A percentile compares a stretch with the other conserved stretches of the same genome.
These are phyloP conservation scores for Fragum sueziense DNA, from an alignment of 2,888 invertebrate species.

Conservation along the genomic window DNA sequence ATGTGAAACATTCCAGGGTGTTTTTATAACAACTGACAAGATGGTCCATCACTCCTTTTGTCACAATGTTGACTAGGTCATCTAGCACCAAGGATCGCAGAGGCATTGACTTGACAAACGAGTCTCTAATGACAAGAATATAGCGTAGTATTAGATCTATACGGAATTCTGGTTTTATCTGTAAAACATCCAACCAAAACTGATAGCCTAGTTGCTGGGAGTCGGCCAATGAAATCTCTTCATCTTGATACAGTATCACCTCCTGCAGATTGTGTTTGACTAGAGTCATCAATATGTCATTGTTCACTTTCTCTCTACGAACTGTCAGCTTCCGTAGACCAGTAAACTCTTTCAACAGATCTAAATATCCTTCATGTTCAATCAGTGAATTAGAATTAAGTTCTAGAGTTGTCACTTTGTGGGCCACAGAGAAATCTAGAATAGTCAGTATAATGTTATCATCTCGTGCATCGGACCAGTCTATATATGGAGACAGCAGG, in stretches of 20 bases:
- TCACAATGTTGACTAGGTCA: constrained; percentile 68
- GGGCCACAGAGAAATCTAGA: constrained; percentile 38
- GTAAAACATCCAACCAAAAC: constrained; percentile 62
- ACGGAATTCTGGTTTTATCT: constrained; percentile 60
- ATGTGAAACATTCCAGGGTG: constrained; percentile 64
- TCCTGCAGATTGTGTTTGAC: constrained; percentile 59
- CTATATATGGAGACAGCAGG: constrained; percentile 58
- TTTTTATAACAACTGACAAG: constrained; percentile 56
- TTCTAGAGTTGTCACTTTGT: constrained; percentile 62
- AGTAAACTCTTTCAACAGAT: constrained; percentile 58
- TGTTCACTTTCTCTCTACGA: constrained; percentile 65
- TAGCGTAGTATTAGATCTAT: constrained; percentile 64
- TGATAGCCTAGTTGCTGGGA: constrained; percentile 56
- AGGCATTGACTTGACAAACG: constrained; percentile 65
- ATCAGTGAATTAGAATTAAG: constrained; percentile 59
- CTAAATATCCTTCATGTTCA: constrained; percentile 63
- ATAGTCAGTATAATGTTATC: constrained; percentile 54
- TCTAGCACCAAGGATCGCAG: constrained; percentile 63
- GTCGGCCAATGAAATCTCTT: constrained; percentile 61
- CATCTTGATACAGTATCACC: constrained; percentile 65
- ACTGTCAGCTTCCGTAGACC: constrained; percentile 55
- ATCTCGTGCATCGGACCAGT: constrained; percentile 56
- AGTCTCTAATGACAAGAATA: constrained; percentile 66
- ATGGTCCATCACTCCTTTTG: constrained; percentile 68
- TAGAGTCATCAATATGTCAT: constrained; percentile 58